Evolutionary conservation across 92 coral and sea anemone genomes (phyloP), one percentile per base, ranked within the genome.

Genomic region (Porites rus): DNA sequence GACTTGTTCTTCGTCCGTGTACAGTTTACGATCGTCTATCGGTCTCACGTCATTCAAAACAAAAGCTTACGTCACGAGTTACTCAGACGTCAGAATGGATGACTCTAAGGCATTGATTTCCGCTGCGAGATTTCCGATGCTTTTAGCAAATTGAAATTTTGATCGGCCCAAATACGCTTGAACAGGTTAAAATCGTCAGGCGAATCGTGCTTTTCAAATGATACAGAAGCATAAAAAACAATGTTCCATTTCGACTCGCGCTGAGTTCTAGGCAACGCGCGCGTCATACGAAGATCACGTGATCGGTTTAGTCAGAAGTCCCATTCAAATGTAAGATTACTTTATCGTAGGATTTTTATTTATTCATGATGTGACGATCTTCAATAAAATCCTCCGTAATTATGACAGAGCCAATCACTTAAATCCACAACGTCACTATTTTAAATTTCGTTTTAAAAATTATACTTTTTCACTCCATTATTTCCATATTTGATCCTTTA

Each of bases 21-120:
- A 16, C 87, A 61, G 22, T 63, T 28, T 24, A 73, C 19, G 61
- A 56, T 2, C 4, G 14, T 56, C 61, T 56, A 56, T 51, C 51
- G 31, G 31, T 8, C 65, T 74, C 10, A 83, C 87, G 87, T 83
- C 80, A 83, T 83, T 83, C 87, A 64, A 63, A 73, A 73, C 87
- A 83, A 83, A 72, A 52, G 59, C 80, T 51, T 8, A 74, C 87
- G 87, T 83, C 87, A 83, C 17, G 10, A 18, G 12, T 63, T 63
- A 11, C 69, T 56, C 66, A 21, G 0, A 70, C 77, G 86, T 81
- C 86, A 81, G 25, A 77, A 25, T 52, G 50, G 38, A 53, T 69
- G 86, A 81, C 43, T 81, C 70, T 58, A 43, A 81, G 24, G 58
- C 38, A 52, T 28, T 24, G 17, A 54, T 60, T 81, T 81, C 86